Base-by-base conservation (phyloP, 2,113 vertebrate species). In the Forbesichthys papilliferus region DNA sequence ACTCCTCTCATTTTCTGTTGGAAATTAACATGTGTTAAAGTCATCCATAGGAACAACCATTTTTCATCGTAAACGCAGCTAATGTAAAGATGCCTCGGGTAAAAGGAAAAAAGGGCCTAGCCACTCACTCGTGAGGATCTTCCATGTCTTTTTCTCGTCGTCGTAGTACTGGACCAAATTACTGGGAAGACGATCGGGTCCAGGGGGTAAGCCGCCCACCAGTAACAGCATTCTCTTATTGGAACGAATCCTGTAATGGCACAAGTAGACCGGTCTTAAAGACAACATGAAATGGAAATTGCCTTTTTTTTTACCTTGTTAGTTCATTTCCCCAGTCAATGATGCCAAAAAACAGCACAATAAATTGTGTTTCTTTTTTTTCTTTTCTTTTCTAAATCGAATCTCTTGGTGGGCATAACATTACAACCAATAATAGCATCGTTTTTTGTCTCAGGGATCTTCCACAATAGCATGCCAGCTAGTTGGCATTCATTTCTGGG, bases 111-210 rank as follows among this genome's bases (percentile, higher is more conserved):
- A 42, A 36, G 65, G 54, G 54, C 27, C 74, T 66, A 72, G 65
- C 59, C 72, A 96, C 98, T 96, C 93, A 99, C 98, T 97, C 91
- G 98, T 99, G 87, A 99, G 96, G 89, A 99, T 98, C 94, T 99
- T 99, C 98, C 98, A 99, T 0, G 98, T 99, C 93, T 99, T 99
- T 94, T 99, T 99, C 88, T 99, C 96, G 64, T 99, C 97, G 52
- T 99, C 97, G 18, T 99, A 99, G 92, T 98, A 99, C 87, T 99
- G 98, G 91, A 98, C 97, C 92, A 99, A 93, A 93, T 99, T 99
- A 92, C 98, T 99, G 84, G 98, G 98, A 75, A 99, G 96, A 74
- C 98, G 95, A 92, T 99, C 98, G 12, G 98, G 98, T 92, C 98
- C 98, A 12, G 98, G 98, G 88, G 98, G 98, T 91, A 99, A 86